Base-by-base conservation (phyloP, 1,140 invertebrate genomes). In the Liolophura sinensis region DNA sequence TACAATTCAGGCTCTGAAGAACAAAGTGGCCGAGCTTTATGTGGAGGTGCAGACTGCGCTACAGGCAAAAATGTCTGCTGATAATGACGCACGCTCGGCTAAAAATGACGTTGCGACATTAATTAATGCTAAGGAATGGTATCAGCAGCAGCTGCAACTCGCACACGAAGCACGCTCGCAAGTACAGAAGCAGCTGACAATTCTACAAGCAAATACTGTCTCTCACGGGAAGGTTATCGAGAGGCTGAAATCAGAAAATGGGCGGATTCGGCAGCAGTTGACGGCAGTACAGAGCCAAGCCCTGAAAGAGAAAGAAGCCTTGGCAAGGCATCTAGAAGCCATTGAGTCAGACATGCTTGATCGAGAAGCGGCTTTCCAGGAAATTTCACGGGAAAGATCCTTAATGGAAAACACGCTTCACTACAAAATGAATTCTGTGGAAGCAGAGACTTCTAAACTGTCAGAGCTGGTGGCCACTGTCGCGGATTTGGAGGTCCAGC, bases 331-430 rank as follows among this genome's bases (percentile, higher is more conserved):
- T 68, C 64, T 87, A 60, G 84, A 87, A 65, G 72, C 75, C n/a
- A 86, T 87, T 67, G 79, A 86, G 73, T 77, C 77, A 24, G 85
- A 86, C 66, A 86, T 87, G 84, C 74, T 85, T 76, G 84, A 86
- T 52, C 69, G 85, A 12, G 85, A 87, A 68, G 78, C 84, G 1
- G 75, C 80, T 5, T 82, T 86, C 71, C 75, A 81, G 52, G 83
- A 86, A 64, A 82, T 86, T 18, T 78, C 85, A 65, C 73, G 80
- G 40, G 82, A 86, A 68, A 75, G 80, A 62, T 74, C 76, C 51
- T 67, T 78, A 57, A 71, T 81, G 48, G 84, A 86, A 64, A 76
- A 81, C 59, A 79, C 76, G 3, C 77, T 84, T 64, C 72, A 79
- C 49, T 73, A 75, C 27, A 78, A 81, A 63, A 72, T 84, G 25